These are phyloP conservation scores for Hirtodrosophila histrioides DNA, from an alignment of 2,888 invertebrate genomes.

Conservation along the genomic window DNA sequence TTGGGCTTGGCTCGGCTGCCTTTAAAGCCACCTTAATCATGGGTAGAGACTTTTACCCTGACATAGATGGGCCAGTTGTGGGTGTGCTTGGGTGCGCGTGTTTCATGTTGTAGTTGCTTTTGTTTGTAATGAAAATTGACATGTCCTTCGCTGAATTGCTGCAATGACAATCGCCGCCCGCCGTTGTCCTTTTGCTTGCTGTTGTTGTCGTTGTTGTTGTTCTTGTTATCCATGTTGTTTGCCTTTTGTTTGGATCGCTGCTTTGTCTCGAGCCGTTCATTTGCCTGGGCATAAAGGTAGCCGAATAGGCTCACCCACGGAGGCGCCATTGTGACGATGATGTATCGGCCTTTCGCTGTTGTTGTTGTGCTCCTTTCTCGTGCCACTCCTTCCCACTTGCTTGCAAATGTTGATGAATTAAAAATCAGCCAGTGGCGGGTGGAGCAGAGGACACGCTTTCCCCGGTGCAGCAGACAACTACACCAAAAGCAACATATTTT, in stretches of 20 bases:
- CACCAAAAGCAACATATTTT: no score
- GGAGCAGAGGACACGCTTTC: no score
- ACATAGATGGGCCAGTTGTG: slow-evolving; percentile 23
- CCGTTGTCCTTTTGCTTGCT: slow-evolving; percentile 8
- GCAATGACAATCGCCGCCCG: slow-evolving; percentile 14
- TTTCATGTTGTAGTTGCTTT: slow-evolving; percentile 36
- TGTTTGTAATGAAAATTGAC: slow-evolving; percentile 72
- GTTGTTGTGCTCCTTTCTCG: slow-evolving; percentile 15
- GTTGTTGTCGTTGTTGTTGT: slow-evolving; percentile 22
- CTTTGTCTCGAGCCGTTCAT: slow-evolving; percentile 65
- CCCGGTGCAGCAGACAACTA: no score
- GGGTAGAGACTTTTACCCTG: slow-evolving; percentile 49
- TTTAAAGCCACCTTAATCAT: slow-evolving; percentile 64
- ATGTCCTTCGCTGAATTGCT: slow-evolving; percentile 65
- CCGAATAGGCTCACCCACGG: slow-evolving; percentile 11
- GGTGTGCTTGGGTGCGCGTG: background rate
- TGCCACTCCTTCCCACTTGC: slow-evolving; percentile 3
- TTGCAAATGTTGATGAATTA: slow-evolving; percentile 61
- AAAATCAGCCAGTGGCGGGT: slow-evolving; percentile 47
- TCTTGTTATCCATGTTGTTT: slow-evolving; percentile 13
- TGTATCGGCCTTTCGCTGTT: slow-evolving; percentile 49
- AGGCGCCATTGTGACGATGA: slow-evolving; percentile 63
- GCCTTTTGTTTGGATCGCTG: slow-evolving; percentile 53
- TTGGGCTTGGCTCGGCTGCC: slow-evolving; percentile 28
- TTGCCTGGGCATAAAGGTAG: slow-evolving; percentile 50